Evolutionary conservation across 2,797 vertebrate genomes (phyloP), one percentile per base, ranked within the genome.

Genomic region (Corythornis leucogaster): DNA sequence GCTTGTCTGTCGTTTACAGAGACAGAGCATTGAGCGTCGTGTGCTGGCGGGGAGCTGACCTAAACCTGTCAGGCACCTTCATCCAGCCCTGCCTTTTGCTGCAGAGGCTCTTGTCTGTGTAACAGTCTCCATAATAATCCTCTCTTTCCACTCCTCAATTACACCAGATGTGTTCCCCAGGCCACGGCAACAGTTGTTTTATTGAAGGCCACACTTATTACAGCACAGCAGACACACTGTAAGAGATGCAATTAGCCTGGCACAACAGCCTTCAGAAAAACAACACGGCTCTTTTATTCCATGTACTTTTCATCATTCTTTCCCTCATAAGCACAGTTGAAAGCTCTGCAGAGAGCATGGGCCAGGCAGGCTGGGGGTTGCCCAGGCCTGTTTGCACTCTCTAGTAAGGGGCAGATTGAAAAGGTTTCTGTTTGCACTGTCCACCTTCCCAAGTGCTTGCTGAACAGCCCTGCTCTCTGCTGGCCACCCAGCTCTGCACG

Each of bases 371-470:
- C 18, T 4, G 6, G 20, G 28, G 20, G 14, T 8, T 82, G 81
- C 45, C 53, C 61, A 14, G 54, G 4, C 2, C 15, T 17, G 1
- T 58, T 43, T 51, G 40, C 12, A 1, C 15, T n/a, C 16, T 10
- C 15, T 19, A 5, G 24, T 54, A 63, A 30, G 0, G 2, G 22
- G 33, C 46, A 45, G 38, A 31, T 0, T 4, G 48, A 62, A 57
- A 31, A 58, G 12, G 11, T 2, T 71, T 71, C 48, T 76, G 17
- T 69, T 68, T 46, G 7, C 26, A 3, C 48, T 10, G 5, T 38
- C 8, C 2, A 1, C 8, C 40, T 80, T 77, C 9, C 12, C 33
- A 6, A 12, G 0, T 0, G 0, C 17, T 17, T 2, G 5, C 73
- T 30, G n/a, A 43, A 28, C 38, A 54, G 33, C 40, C 9, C 12